Evolutionary conservation across 2,888 invertebrate genomes (phyloP).

Genomic region (Heteromurus nitidus): DNA sequence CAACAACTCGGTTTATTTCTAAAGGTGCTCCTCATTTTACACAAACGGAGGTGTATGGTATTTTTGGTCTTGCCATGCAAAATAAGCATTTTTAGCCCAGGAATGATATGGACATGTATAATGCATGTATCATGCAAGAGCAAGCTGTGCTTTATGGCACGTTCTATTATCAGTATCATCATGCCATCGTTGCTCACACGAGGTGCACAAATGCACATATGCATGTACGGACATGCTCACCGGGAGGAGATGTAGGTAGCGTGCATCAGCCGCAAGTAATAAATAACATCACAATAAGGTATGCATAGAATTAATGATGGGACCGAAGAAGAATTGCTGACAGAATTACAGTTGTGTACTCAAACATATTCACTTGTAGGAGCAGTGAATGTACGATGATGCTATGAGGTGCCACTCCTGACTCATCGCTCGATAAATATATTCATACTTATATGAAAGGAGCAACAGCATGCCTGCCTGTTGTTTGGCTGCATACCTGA

Average conservation of each 20-base stretch:
- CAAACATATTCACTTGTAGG: conserved; percentile 22
- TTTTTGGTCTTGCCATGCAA: conserved; percentile 21
- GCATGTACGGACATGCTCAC: background rate
- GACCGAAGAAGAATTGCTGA: background rate
- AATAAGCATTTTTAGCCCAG: conserved; percentile 20
- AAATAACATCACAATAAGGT: conserved; percentile 16
- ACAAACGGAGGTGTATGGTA: background rate
- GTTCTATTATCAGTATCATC: background rate
- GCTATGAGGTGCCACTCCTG: conserved; percentile 9
- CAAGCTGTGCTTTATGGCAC: background rate
- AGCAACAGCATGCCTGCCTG: background rate
- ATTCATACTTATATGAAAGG: background rate
- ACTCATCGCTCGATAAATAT: conserved; percentile 30
- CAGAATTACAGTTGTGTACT: conserved; percentile 17
- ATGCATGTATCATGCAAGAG: conserved; percentile 28
- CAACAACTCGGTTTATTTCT: background rate
- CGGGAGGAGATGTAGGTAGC: background rate
- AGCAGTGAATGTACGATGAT: conserved; percentile 10
- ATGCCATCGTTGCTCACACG: background rate
- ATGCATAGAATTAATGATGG: conserved; percentile 24
- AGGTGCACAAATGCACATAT: background rate
- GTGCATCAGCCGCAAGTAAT: conserved; percentile 5
- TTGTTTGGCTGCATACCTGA: background rate
- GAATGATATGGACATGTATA: background rate
- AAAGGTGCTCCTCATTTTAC: background rate